These are phyloP conservation scores for Erythrolamprus reginae DNA, from an alignment of 2,113 vertebrate genomes.

Conservation along the genomic window DNA sequence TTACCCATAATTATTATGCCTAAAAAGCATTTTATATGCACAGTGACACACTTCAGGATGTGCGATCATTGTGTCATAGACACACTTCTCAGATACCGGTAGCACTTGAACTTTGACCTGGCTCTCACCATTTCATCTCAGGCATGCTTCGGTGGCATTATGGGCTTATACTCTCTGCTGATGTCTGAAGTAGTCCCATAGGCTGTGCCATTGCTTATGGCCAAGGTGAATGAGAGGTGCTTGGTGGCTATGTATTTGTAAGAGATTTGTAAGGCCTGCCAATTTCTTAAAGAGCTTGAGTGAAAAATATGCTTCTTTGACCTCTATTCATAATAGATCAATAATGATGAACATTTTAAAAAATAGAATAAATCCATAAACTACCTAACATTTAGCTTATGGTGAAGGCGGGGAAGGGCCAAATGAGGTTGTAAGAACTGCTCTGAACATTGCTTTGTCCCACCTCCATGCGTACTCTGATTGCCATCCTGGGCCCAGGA, in stretches of 20 bases:
- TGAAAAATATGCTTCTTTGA: not conserved
- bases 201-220: not conserved
- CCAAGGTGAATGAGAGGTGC: not conserved
- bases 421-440: not conserved
- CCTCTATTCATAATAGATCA: not conserved
- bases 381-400: not conserved
- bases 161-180: not conserved
- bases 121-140: conserved; percentile 27
- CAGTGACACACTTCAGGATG: conserved; percentile 21
- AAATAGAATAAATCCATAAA: not conserved
- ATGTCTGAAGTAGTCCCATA: conserved; percentile 10
- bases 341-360: not conserved
- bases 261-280: not conserved
- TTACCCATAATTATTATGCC: conserved; percentile 23
- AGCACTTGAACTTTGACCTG: conserved; percentile 15
- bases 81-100: conserved; percentile 15
- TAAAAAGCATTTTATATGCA: conserved; percentile 31
- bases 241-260: not conserved
- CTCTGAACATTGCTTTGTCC: not conserved
- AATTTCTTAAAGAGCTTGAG: not conserved
- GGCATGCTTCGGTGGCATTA: conserved; percentile 3
- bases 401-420: not conserved
- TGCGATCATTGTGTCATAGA: conserved; percentile 7
- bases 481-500: too few species aligned
- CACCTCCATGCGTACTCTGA: not conserved